Conservation (phyloP, 1,140 invertebrate species). For the Choristoneura fumiferana region DNA sequence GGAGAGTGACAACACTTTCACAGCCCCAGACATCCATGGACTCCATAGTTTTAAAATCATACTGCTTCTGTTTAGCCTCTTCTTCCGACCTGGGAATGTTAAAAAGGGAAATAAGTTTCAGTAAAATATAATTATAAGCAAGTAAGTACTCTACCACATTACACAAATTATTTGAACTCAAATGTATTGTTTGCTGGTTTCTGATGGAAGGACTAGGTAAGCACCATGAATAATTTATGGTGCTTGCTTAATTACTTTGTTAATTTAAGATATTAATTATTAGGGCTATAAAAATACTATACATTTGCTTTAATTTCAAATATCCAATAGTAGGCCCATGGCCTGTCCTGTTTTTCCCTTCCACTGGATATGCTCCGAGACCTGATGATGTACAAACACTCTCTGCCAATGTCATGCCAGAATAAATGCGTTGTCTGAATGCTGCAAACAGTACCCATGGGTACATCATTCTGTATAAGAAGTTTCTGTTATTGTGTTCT, state of each 20-base stretch:
- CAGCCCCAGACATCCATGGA: slow-evolving; percentile 89
- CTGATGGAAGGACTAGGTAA: no score
- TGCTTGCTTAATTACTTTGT: no score
- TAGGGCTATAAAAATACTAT: slow-evolving; percentile 45
- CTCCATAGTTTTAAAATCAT: slow-evolving; percentile 91
- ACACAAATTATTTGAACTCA: no score
- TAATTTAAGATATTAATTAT: no score
- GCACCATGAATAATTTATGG: no score
- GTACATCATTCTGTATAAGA: slow-evolving; percentile 89
- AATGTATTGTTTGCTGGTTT: no score
- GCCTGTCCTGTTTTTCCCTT: slow-evolving; percentile 85
- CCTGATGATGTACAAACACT: slow-evolving; percentile 94
- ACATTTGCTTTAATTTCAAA: slow-evolving; percentile 77
- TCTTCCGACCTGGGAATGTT: slow-evolving; percentile 55
- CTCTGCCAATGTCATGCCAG: slow-evolving; percentile 93
- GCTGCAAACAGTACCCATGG: slow-evolving; percentile 92
- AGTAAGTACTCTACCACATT: no score
- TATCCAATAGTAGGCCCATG: slow-evolving; percentile 87
- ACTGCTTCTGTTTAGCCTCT: slow-evolving; percentile 79
- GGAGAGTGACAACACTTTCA: slow-evolving; percentile 87
- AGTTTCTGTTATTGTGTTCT: slow-evolving; percentile 83
- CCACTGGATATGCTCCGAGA: slow-evolving; percentile 92
- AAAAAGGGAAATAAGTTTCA: neutral
- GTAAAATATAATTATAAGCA: no score
- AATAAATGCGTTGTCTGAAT: slow-evolving; percentile 94